Conservation (phyloP, 2,888 invertebrate genomes). For the Lycophotia porphyrea region DNA sequence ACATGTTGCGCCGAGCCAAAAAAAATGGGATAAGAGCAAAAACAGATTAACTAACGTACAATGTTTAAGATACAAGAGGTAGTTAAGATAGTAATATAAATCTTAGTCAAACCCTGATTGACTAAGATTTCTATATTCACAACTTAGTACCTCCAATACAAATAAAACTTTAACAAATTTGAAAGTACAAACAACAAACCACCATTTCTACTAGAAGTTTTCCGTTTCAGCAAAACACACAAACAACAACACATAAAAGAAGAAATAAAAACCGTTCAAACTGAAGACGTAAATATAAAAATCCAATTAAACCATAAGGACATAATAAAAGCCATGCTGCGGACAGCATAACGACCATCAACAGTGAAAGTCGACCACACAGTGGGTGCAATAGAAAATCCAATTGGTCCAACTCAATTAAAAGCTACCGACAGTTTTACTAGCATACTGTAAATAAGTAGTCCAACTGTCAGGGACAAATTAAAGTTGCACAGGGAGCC, state of each 20-base stretch:
- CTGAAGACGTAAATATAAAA: slow-evolving; percentile 32
- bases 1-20: background rate
- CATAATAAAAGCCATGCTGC: slow-evolving; percentile 17
- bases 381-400: slow-evolving; percentile 60
- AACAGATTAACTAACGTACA: background rate
- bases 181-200: background rate
- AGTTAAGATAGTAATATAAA: background rate
- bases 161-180: background rate
- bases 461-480: slow-evolving; percentile 58
- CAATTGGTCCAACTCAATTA: slow-evolving; percentile 63
- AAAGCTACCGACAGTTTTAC: slow-evolving; percentile 59
- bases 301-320: slow-evolving; percentile 44
- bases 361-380: slow-evolving; percentile 40
- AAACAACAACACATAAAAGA: slow-evolving; percentile 2
- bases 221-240: background rate
- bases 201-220: background rate
- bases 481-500: slow-evolving; percentile 58
- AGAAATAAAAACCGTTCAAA: slow-evolving; percentile 24
- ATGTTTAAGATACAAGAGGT: background rate
- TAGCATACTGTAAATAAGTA: slow-evolving; percentile 58
- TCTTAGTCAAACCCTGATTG: background rate
- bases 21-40: background rate
- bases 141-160: background rate
- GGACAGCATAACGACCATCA: slow-evolving; percentile 24
- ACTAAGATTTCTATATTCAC: background rate